phyloP scores from a whole-genome alignment of 2,113 vertebrate genomes.

The Mandrillus leucophaeus region DNA sequence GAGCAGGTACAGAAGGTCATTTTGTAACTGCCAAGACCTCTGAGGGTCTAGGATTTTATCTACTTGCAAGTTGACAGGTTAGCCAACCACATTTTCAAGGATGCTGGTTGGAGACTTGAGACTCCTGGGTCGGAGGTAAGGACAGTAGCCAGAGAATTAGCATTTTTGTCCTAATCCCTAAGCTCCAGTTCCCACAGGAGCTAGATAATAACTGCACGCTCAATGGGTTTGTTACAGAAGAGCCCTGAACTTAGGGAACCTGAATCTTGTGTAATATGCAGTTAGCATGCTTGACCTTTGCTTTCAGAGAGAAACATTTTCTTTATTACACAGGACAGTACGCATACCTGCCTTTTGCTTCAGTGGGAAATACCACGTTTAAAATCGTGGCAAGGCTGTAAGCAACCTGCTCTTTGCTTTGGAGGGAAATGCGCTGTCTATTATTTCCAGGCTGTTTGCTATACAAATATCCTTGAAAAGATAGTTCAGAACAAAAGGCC shows the following conservation, averaged over 20 bases:
- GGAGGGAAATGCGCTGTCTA: background rate
- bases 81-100: background rate
- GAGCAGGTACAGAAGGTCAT: background rate
- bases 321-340: background rate
- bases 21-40: background rate
- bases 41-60: background rate
- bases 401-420: background rate
- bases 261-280: background rate
- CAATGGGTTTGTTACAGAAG: background rate
- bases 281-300: slow-evolving; percentile 4
- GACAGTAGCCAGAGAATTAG: background rate
- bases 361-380: background rate
- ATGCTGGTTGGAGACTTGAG: background rate
- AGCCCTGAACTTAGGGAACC: background rate
- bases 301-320: background rate
- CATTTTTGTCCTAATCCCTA: background rate
- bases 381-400: background rate
- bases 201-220: background rate
- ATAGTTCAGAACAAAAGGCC: background rate
- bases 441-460: slow-evolving; percentile 43
- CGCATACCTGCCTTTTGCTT: background rate
- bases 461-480: slow-evolving; percentile 42
- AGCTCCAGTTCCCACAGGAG: fast-evolving
- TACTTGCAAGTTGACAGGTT: background rate
- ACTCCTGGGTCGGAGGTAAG: background rate